Conservation (phyloP, 2,797 vertebrate species). For the Gobionotothen gibberifrons region DNA sequence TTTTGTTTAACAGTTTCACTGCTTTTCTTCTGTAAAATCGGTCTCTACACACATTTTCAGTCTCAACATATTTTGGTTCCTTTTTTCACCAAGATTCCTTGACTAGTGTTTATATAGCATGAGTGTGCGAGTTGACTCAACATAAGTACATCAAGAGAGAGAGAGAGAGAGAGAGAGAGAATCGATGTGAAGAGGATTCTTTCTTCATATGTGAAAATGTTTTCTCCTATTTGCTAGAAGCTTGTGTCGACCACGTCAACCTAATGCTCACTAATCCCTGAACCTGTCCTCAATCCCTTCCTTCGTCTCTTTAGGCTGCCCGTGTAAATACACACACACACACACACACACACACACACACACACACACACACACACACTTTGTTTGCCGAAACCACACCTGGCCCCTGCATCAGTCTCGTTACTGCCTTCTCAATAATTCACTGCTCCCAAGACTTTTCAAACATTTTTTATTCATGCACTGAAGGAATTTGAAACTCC, state of each 20-base stretch:
- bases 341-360: neutral
- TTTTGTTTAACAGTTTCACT: slow-evolving; percentile 24
- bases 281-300: slow-evolving; percentile 11
- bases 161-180: neutral
- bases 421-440: slow-evolving; percentile 83
- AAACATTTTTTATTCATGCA: slow-evolving; percentile 81
- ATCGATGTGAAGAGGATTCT: slow-evolving; percentile 3
- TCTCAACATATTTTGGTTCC: slow-evolving; percentile 8
- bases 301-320: neutral
- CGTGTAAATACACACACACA: neutral
- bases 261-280: slow-evolving; percentile 57
- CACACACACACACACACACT: neutral
- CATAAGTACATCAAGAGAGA: neutral
- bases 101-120: slow-evolving; percentile 1
- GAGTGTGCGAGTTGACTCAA: slow-evolving; percentile 8
- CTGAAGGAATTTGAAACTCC: slow-evolving; percentile 64
- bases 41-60: slow-evolving; percentile 8
- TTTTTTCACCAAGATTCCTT: slow-evolving; percentile 5
- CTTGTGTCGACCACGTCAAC: slow-evolving; percentile 53
- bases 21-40: neutral
- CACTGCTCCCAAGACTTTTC: slow-evolving; percentile 73
- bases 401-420: slow-evolving; percentile 61
- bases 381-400: slow-evolving; percentile 62
- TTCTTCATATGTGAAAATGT: slow-evolving; percentile 39
- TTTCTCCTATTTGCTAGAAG: slow-evolving; percentile 27